A percentile compares a stretch with the other conserved stretches of the same genome.
phyloP scores from a whole-genome alignment of 2,888 invertebrate species.

The Drosophila diplacantha region DNA sequence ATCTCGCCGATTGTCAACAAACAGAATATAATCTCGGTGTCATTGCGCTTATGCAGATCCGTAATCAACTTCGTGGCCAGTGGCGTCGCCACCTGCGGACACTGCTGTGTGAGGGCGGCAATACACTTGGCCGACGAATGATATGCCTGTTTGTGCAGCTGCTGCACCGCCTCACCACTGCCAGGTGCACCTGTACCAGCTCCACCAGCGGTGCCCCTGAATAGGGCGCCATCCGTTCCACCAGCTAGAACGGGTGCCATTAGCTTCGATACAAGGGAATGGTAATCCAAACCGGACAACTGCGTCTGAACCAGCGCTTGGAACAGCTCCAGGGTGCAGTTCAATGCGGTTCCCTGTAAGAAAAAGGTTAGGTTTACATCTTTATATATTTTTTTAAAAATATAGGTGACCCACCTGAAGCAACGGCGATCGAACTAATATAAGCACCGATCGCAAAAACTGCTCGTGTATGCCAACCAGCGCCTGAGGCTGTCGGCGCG shows the following conservation, averaged over 20 bases:
- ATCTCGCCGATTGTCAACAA: conserved; percentile 97
- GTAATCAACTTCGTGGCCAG: conserved; percentile 84
- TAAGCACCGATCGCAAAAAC: conserved; percentile 90
- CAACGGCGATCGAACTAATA: conserved; percentile 92
- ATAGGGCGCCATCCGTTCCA: conserved; percentile 25
- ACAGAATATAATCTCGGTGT: conserved; percentile 94
- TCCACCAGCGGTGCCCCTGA: conserved; percentile 21
- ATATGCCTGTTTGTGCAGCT: conserved; percentile 87
- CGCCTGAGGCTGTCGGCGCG: conserved; percentile 87
- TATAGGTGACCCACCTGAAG: conserved; percentile 78
- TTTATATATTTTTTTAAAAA: not conserved
- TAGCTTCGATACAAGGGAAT: conserved; percentile 87
- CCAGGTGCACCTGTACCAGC: conserved; percentile 76
- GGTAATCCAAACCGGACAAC: conserved; percentile 88
- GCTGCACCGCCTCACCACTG: conserved; percentile 79
- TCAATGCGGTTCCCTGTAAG: conserved; percentile 88
- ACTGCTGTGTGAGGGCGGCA: conserved; percentile 92
- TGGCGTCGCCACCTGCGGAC: conserved; percentile 84
- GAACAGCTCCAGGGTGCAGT: conserved; percentile 94
- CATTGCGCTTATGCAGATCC: conserved; percentile 84
- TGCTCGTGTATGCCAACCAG: conserved; percentile 85
- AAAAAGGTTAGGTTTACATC: not conserved
- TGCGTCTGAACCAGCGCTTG: conserved; percentile 92
- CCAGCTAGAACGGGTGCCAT: conserved; percentile 82
- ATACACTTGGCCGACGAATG: conserved; percentile 98